Evolutionary conservation across 1,140 invertebrate species (phyloP).

Genomic region (Drosophila lacertosa): DNA sequence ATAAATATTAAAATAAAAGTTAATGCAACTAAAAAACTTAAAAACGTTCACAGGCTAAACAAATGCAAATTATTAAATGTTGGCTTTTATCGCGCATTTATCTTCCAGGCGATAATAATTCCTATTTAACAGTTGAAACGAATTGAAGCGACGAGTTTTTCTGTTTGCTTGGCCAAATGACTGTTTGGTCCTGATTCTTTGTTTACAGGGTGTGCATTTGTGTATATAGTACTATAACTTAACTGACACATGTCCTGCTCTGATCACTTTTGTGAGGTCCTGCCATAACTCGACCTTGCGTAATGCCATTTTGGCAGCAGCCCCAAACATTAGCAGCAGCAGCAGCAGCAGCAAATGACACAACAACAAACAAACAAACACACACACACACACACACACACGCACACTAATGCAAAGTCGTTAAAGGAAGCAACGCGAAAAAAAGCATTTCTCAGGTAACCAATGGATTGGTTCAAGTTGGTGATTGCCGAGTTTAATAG

Average conservation of each 20-base stretch:
- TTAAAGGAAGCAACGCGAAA: slow-evolving; percentile 16
- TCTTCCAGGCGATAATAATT: no score
- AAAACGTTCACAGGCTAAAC: no score
- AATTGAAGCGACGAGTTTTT: no score
- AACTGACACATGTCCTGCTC: neutral
- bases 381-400: neutral
- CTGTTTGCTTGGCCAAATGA: no score
- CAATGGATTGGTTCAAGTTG: slow-evolving; percentile 74
- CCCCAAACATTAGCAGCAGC: slow-evolving; percentile 14
- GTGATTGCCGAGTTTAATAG: slow-evolving; percentile 75
- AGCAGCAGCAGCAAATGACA: slow-evolving; percentile 1
- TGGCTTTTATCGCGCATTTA: no score
- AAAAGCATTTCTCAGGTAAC: slow-evolving; percentile 54
- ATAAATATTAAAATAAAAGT: no score
- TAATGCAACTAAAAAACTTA: no score
- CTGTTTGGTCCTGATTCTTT: no score
- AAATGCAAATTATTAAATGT: no score
- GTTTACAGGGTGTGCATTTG: no score
- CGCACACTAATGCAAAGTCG: neutral
- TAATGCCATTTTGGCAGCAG: slow-evolving; percentile 46
- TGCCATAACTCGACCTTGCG: slow-evolving; percentile 46
- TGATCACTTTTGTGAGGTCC: slow-evolving; percentile 17
- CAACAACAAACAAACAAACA: slow-evolving; percentile 8
- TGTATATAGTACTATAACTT: no score
- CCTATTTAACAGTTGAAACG: no score